These are phyloP conservation scores for Branchinecta lindahli DNA, from an alignment of 1,140 invertebrate genomes.

Conservation along the genomic window DNA sequence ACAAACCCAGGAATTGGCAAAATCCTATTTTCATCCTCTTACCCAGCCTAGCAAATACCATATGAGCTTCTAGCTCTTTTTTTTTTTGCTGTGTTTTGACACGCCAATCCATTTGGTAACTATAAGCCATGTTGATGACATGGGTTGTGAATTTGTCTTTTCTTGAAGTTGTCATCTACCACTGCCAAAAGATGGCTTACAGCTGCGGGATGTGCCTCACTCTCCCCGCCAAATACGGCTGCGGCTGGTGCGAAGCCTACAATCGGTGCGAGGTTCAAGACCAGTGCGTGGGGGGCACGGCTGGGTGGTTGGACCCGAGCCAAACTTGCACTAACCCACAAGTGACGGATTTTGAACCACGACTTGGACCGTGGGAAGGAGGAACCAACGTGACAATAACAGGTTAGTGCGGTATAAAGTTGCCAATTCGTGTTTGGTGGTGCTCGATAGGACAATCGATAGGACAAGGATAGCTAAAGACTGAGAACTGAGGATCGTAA, in stretches of 20 bases:
- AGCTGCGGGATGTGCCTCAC: conserved; percentile 91
- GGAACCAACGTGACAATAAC: conserved; percentile 91
- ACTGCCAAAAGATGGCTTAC: conserved; percentile 83
- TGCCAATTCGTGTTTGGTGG: too few species aligned
- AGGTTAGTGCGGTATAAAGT: conserved; percentile 37
- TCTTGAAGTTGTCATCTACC: conserved; percentile 58
- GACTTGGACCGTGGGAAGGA: conserved; percentile 73
- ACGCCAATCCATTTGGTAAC: too few species aligned
- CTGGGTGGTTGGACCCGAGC: conserved; percentile 70
- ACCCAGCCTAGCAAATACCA: too few species aligned
- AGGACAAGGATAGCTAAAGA: too few species aligned
- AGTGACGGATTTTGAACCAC: conserved; percentile 45
- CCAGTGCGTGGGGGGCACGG: conserved; percentile 40
- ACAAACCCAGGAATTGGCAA: too few species aligned
- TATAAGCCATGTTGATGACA: too few species aligned
- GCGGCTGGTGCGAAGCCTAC: conserved; percentile 84
- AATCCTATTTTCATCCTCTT: too few species aligned
- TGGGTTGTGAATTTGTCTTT: conserved; percentile 19
- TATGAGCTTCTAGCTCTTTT: too few species aligned
- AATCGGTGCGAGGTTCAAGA: conserved; percentile 70
- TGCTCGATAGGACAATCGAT: too few species aligned
- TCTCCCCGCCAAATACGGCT: conserved; percentile 72
- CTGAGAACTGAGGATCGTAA: too few species aligned
- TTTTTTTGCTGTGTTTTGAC: too few species aligned
- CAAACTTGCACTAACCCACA: conserved; percentile 79